phyloP scores from a whole-genome alignment of 2,113 vertebrate genomes.

The Istiophorus platypterus region DNA sequence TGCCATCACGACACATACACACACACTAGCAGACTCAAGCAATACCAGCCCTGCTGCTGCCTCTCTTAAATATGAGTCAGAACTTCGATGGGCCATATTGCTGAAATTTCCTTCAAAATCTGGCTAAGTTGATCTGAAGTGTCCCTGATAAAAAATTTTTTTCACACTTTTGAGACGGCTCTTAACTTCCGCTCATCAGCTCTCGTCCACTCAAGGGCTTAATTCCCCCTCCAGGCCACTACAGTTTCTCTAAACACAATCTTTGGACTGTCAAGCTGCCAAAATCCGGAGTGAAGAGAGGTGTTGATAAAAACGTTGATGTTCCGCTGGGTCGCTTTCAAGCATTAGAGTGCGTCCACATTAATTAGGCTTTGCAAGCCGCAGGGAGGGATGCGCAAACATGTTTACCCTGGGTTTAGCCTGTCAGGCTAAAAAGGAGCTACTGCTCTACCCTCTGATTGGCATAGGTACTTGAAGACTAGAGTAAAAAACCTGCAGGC shows the following conservation, averaged over 20 bases:
- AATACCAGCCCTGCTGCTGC: too few species aligned
- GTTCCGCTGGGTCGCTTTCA: not conserved
- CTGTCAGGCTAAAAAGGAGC: not conserved
- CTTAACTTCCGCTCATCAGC: not conserved
- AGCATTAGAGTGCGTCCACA: not conserved
- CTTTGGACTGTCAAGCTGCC: conserved; percentile 1
- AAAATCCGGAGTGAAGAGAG: not conserved
- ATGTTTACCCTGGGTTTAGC: not conserved
- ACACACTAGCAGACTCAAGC: too few species aligned
- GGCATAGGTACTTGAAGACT: not conserved
- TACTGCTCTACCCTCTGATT: not conserved
- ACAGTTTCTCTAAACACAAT: not conserved
- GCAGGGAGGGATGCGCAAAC: not conserved
- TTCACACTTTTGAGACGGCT: not conserved
- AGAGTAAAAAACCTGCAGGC: not conserved
- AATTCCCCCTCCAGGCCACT: not conserved
- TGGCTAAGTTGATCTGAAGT: too few species aligned
- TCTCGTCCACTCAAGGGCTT: not conserved
- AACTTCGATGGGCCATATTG: too few species aligned
- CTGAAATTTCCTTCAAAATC: too few species aligned
- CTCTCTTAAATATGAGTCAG: too few species aligned
- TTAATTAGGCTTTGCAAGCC: not conserved
- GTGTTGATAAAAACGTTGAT: not conserved
- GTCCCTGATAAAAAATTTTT: too few species aligned
- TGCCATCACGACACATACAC: too few species aligned